phyloP scores from a whole-genome alignment of 2,797 vertebrate species.

The Hephaestus fuliginosus region DNA sequence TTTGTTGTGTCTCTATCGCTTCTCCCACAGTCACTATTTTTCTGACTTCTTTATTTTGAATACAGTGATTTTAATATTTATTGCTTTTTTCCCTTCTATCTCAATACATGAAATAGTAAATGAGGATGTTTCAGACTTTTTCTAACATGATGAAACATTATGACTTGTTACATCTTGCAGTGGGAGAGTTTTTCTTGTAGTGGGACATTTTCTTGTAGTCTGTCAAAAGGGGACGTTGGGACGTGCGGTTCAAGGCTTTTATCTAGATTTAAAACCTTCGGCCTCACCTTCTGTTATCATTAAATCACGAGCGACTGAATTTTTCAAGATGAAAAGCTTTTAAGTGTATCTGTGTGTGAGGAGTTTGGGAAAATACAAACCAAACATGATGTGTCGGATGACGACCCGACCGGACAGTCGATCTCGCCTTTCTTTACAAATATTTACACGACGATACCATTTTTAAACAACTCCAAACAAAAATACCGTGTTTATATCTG shows the following conservation, averaged over 20 bases:
- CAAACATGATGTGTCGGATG: neutral
- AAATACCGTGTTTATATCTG: conserved; percentile 27
- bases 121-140: too few species aligned
- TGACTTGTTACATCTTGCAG: too few species aligned
- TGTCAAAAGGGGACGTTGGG: too few species aligned
- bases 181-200: too few species aligned
- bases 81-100: too few species aligned
- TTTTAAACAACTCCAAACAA: conserved; percentile 38
- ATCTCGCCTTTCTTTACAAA: conserved; percentile 13
- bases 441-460: conserved; percentile 41
- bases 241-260: neutral
- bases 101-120: too few species aligned
- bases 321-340: neutral
- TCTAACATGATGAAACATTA: too few species aligned
- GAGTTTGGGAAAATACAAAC: neutral
- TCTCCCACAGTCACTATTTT: too few species aligned
- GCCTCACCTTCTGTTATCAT: neutral
- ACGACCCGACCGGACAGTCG: neutral
- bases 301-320: neutral
- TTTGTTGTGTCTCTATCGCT: too few species aligned
- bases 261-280: neutral
- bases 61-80: too few species aligned
- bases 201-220: neutral
- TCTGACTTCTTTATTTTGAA: too few species aligned
- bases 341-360: neutral